These are phyloP conservation scores for Nothoprocta perdicaria DNA, from an alignment of 2,113 vertebrate genomes.

Conservation along the genomic window DNA sequence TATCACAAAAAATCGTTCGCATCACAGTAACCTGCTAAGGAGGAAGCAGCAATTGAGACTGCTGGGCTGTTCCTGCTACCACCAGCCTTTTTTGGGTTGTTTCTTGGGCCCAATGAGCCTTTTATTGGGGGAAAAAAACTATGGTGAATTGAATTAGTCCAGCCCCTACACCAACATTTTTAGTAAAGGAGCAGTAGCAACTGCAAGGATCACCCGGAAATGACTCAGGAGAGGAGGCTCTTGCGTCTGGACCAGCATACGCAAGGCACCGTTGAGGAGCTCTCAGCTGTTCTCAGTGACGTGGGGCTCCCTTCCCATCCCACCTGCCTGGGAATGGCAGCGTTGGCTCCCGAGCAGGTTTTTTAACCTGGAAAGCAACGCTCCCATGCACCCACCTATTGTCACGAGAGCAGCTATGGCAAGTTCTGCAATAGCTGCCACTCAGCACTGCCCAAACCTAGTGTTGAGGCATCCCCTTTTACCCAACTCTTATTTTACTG, in stretches of 20 bases:
- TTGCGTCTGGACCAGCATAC: constrained; percentile 15
- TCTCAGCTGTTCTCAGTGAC: neutral
- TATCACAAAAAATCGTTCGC: neutral
- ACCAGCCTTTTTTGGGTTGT: neutral
- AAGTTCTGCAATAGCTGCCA: neutral
- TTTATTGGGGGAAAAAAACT: neutral
- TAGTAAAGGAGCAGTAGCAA: constrained; percentile 8
- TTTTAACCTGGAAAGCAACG: neutral
- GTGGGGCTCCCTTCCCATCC: constrained; percentile 36
- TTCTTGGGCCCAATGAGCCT: neutral
- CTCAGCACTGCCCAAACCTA: accelerated
- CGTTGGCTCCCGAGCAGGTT: neutral
- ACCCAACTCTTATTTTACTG: no score
- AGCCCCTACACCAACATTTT: neutral
- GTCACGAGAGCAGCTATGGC: neutral
- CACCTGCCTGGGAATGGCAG: neutral
- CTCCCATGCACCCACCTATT: neutral
- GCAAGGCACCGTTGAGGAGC: constrained; percentile 53
- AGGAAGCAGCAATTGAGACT: neutral
- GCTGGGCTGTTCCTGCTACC: neutral
- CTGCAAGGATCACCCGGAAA: constrained; percentile 40
- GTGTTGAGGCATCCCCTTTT: neutral
- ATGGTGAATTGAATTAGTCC: neutral
- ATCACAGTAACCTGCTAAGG: neutral
- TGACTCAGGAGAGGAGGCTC: neutral